A percentile compares a stretch with the other conserved stretches of the same genome.
phyloP scores from a whole-genome alignment of 2,797 vertebrate species.

The Gymnoscopelus microlampas region DNA sequence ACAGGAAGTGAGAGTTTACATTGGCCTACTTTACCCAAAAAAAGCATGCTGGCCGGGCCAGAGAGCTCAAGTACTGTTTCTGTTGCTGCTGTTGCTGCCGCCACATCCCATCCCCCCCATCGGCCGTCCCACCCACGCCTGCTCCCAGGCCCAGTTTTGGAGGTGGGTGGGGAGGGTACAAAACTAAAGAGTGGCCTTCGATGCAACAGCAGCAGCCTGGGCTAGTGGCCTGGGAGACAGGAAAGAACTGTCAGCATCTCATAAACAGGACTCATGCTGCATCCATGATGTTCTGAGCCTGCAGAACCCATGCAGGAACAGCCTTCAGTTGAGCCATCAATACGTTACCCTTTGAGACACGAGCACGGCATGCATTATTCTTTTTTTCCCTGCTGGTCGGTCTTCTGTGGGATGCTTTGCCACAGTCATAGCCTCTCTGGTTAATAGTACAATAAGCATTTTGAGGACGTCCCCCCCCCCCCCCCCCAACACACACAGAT shows the following conservation, averaged over 20 bases:
- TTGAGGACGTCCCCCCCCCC: background rate
- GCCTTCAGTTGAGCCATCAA: conserved; percentile 16
- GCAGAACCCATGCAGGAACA: conserved; percentile 58
- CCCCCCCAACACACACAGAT: too few species aligned
- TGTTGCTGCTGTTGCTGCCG: conserved; percentile 29
- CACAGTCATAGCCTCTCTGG: background rate
- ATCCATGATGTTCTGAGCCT: conserved; percentile 66
- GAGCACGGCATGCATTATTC: background rate
- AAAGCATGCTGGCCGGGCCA: conserved; percentile 56
- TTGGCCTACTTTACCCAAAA: conserved; percentile 78
- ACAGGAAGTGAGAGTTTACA: conserved; percentile 86
- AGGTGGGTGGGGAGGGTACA: conserved; percentile 67
- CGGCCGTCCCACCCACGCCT: conserved; percentile 71
- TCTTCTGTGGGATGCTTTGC: conserved; percentile 19
- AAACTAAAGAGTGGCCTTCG: conserved; percentile 60
- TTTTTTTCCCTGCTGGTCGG: background rate
- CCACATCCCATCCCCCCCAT: conserved; percentile 56
- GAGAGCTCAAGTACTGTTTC: conserved; percentile 55
- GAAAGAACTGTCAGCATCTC: conserved; percentile 82
- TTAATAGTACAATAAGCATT: background rate
- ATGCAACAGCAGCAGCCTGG: conserved; percentile 48
- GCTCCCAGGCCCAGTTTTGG: conserved; percentile 50
- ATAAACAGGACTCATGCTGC: conserved; percentile 79
- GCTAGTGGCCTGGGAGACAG: conserved; percentile 76
- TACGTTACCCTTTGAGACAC: background rate